phyloP scores from a whole-genome alignment of 1,140 invertebrate species.

The Penaeus vannamei region DNA sequence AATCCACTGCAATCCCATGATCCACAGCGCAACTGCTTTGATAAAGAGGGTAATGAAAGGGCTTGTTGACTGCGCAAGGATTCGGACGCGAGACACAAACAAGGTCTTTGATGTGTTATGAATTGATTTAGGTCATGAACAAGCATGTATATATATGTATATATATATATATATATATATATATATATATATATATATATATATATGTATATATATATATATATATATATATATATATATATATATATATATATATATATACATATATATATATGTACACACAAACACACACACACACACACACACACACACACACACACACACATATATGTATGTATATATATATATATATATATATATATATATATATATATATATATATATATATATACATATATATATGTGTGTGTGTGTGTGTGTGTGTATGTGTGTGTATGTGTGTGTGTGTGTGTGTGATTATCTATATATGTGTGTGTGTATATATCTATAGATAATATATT shows the following conservation, averaged over 20 bases:
- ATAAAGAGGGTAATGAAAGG: no score
- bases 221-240: slow-evolving; percentile 37
- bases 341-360: slow-evolving; percentile 17
- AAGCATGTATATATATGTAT: neutral
- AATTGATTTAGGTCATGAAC: no score
- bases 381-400: slow-evolving; percentile 37
- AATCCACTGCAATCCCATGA: no score
- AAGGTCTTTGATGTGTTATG: no score
- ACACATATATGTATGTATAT: slow-evolving; percentile 2
- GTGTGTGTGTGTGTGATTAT: neutral
- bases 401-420: no score
- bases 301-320: neutral
- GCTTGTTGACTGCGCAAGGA: no score
- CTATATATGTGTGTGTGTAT: neutral
- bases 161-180: no score
- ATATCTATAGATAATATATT: slow-evolving; percentile 1
- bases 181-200: neutral
- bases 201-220: slow-evolving; percentile 31
- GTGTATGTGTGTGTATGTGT: neutral
- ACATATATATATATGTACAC: neutral
- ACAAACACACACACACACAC: no score
- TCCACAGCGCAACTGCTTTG: no score
- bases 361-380: slow-evolving; percentile 25
- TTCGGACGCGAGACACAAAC: no score
- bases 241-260: slow-evolving; percentile 34